phyloP scores from a whole-genome alignment of 2,888 invertebrate genomes.

The Syrphus vitripennis region DNA sequence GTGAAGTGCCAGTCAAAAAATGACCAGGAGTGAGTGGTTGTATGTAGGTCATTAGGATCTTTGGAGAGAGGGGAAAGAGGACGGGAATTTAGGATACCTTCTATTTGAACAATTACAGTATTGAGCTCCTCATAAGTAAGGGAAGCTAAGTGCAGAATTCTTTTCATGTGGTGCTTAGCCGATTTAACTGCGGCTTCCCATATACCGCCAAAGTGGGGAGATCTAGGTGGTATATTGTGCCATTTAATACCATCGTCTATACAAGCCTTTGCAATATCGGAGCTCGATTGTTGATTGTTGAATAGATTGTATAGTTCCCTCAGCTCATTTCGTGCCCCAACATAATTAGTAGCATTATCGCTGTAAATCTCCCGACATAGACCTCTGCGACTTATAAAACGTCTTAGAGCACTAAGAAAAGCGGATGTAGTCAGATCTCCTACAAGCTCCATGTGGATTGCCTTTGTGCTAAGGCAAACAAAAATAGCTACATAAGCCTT shows the following conservation, averaged over 20 bases:
- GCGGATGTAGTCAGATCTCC: too few relatives aligned
- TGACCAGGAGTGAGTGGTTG: too few relatives aligned
- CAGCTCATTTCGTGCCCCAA: not conserved
- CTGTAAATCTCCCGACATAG: not conserved
- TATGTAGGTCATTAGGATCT: too few relatives aligned
- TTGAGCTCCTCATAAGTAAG: too few relatives aligned
- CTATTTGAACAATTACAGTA: not conserved
- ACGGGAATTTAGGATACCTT: not conserved
- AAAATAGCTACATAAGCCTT: too few relatives aligned
- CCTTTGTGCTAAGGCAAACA: too few relatives aligned
- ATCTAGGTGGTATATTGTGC: slow-evolving; percentile 6
- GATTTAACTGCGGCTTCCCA: too few relatives aligned
- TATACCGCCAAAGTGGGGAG: not conserved
- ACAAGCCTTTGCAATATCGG: not conserved
- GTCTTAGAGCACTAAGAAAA: not conserved
- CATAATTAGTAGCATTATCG: not conserved
- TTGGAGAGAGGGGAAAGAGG: too few relatives aligned
- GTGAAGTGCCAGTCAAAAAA: too few relatives aligned
- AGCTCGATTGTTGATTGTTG: too few relatives aligned
- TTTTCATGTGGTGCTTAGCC: not conserved
- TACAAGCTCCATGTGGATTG: too few relatives aligned
- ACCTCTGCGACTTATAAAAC: not conserved
- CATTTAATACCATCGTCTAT: not conserved
- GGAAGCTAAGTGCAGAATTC: not conserved
- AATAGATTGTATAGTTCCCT: not conserved